Base-by-base conservation (phyloP, 92 coral and sea anemone genomes). In the Scolanthus callimorphus region DNA sequence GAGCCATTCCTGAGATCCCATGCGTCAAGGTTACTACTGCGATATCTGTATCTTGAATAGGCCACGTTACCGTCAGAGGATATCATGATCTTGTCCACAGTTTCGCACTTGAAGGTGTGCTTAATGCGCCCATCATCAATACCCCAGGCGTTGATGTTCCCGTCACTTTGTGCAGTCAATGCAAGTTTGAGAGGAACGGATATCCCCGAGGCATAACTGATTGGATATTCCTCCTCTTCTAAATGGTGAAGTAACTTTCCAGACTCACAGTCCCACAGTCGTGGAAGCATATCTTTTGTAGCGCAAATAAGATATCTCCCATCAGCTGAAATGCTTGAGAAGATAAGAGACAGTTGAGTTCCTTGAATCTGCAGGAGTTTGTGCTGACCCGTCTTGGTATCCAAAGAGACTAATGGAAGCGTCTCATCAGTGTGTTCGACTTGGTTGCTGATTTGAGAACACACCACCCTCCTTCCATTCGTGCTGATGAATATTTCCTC, bases 401-500 rank as follows among this genome's bases (percentile, higher is more conserved):
- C 59, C 17, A 85, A 51, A 27, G 55, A 69, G 31, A 66, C 27
- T 21, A 85, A 72, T 20, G 94, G 84, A 45, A 85, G 54, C 3
- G 88, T 76, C 21, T 76, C 60, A 3, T 80, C 94, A 23, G 69
- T 67, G 65, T 60, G 80, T 29, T 76, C 74, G 8, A 57, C 74
- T 1, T 21, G 55, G 20, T 29, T 61, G 30, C 84, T 72, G 29
- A 81, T 67, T 54, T 85, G 94, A 17, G 88, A 69, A 30, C 88
- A 81, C 38, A 81, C 88, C 13, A 69, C 94, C 63, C 67, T 20
- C 19, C 63, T 74, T 12, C 89, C 78, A 48, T 78, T 72, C 25
- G 66, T 73, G 65, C 97, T 82, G 20, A 91, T 63, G 17, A 91
- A 57, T 83, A 91, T 82, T 69, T 88, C 97, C 51, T 91, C 97